Percentiles rank a stretch among this genome's conserved stretches.
These are phyloP conservation scores for Drosophila ogumai DNA, from an alignment of 1,140 invertebrate genomes.

Conservation along the genomic window DNA sequence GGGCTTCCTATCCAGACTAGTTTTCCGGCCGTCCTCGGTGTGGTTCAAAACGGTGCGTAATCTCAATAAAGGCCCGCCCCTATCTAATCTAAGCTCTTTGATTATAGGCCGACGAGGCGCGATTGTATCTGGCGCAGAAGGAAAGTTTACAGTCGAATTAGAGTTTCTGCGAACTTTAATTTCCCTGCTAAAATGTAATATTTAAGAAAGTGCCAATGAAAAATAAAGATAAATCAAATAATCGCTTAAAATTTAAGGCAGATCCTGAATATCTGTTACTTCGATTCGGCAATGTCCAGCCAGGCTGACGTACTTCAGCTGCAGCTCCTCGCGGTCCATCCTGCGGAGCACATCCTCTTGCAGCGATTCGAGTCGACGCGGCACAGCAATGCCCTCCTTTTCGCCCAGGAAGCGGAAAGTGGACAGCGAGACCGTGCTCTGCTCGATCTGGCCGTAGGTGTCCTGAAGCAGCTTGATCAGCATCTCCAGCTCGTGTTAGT, in stretches of 20 bases:
- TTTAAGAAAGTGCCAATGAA: conserved; percentile 1
- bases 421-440: conserved; percentile 93
- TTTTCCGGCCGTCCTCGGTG: conserved; percentile 90
- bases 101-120: conserved; percentile 20
- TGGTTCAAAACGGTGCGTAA: conserved; percentile 94
- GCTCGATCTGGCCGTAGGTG: conserved; percentile 95
- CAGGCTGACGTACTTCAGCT: conserved; percentile 85
- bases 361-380: conserved; percentile 93
- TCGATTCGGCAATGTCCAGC: not conserved
- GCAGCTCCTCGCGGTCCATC: conserved; percentile 95
- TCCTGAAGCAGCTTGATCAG: conserved; percentile 96
- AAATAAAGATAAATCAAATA: not conserved
- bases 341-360: conserved; percentile 97
- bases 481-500: conserved; percentile 99
- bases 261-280: not conserved
- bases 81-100: conserved; percentile 5
- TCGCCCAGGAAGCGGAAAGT: conserved; percentile 96
- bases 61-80: not conserved
- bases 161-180: too few species aligned
- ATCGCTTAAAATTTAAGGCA: not conserved
- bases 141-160: not conserved
- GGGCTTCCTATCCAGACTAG: conserved; percentile 88
- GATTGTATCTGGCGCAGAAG: conserved; percentile 12
- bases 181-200: too few species aligned
- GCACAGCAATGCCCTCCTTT: conserved; percentile 96